Conservation (phyloP, 1,140 invertebrate genomes). For the Campoletis sonorensis region DNA sequence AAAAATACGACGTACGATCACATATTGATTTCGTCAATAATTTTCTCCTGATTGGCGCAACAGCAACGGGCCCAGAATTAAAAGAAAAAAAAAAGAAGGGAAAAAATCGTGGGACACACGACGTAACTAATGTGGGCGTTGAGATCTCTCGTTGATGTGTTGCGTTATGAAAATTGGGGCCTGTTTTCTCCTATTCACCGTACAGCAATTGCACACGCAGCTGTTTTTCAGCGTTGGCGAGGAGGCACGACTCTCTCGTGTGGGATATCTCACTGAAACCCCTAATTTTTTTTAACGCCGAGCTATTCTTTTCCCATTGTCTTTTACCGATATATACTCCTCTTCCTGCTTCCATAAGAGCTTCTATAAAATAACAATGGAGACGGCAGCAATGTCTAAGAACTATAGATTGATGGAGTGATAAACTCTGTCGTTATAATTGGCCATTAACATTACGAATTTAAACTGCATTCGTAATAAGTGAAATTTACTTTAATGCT, state of each 20-base stretch:
- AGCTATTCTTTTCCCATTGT: slow-evolving; percentile 8
- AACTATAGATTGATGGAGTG: background rate
- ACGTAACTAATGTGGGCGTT: background rate
- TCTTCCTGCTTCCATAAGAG: slow-evolving; percentile 10
- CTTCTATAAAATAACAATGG: slow-evolving; percentile 11
- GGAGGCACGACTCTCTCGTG: background rate
- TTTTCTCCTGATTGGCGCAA: background rate
- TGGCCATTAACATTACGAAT: background rate
- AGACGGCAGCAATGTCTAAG: background rate
- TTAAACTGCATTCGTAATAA: background rate
- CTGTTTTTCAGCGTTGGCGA: slow-evolving; percentile 2
- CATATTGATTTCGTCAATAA: background rate
- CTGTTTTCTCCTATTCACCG: background rate
- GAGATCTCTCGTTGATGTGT: background rate
- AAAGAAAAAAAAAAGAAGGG: background rate
- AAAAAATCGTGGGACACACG: background rate
- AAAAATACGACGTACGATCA: too few relatives aligned
- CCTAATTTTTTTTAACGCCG: slow-evolving; percentile 14
- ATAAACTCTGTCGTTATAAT: background rate
- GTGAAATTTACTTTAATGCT: background rate
- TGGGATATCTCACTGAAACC: slow-evolving; percentile 14
- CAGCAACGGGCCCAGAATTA: background rate
- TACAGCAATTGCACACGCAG: background rate
- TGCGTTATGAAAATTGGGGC: slow-evolving; percentile 6
- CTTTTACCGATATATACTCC: background rate